Evolutionary conservation across 2,888 invertebrate genomes (phyloP).

Genomic region (Pyrrhosoma nymphula): DNA sequence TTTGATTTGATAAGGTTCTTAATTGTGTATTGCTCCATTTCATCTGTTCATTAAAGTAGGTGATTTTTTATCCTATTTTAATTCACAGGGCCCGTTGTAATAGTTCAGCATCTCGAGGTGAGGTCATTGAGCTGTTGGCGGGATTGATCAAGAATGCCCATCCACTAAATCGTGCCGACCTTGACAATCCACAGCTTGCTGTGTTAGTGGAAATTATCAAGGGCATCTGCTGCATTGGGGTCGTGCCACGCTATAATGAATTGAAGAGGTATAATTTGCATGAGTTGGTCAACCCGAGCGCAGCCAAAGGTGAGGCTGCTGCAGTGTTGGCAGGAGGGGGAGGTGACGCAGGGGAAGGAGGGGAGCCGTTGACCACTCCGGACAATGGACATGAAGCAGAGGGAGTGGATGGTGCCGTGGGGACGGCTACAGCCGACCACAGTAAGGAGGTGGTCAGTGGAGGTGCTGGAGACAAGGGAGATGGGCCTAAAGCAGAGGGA

Average conservation of each 20-base stretch:
- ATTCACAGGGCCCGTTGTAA: conserved; percentile 85
- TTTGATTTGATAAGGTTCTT: too few species aligned
- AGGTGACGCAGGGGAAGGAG: not conserved
- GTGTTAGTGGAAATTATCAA: conserved; percentile 92
- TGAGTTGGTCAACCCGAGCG: conserved; percentile 79
- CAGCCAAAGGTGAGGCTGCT: conserved; percentile 2
- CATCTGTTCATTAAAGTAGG: too few species aligned
- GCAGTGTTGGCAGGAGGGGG: not conserved
- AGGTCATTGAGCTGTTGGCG: conserved; percentile 87
- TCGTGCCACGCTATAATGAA: conserved; percentile 88
- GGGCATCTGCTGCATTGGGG: conserved; percentile 88
- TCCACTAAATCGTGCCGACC: conserved; percentile 87
- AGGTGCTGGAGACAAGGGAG: too few species aligned
- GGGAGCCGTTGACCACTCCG: not conserved
- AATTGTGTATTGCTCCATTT: too few species aligned
- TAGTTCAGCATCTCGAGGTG: conserved; percentile 84
- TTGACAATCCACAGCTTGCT: conserved; percentile 86
- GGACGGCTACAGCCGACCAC: too few species aligned
- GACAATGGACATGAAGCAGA: not conserved
- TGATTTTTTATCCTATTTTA: too few species aligned
- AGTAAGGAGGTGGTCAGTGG: too few species aligned
- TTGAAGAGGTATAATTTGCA: conserved; percentile 92
- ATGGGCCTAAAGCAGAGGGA: too few species aligned
- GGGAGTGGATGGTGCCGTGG: not conserved
- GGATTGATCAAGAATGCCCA: conserved; percentile 85